Conservation (phyloP, 2,888 invertebrate species). For the Belgica antarctica region DNA sequence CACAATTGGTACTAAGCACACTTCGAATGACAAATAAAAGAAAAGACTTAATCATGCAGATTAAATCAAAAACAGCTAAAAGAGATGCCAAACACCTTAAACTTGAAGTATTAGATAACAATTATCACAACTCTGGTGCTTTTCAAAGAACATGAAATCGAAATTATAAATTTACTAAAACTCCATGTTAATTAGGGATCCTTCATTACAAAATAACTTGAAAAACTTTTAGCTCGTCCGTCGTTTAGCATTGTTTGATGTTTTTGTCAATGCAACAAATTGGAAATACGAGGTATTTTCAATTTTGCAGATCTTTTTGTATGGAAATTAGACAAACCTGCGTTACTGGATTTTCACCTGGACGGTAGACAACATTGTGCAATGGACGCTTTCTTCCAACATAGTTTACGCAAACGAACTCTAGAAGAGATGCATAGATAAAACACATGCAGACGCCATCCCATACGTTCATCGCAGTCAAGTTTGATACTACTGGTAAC, state of each 20-base stretch:
- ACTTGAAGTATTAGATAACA: too few species aligned
- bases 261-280: background rate
- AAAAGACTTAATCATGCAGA: too few species aligned
- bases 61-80: too few species aligned
- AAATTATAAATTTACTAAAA: too few species aligned
- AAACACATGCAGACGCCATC: slow-evolving; percentile 97
- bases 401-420: slow-evolving; percentile 94
- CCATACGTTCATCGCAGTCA: slow-evolving; percentile 96
- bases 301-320: background rate
- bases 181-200: too few species aligned
- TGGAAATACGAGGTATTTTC: background rate
- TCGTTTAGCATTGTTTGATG: too few species aligned
- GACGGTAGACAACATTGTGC: slow-evolving; percentile 84
- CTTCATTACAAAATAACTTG: too few species aligned
- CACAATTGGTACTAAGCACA: slow-evolving; percentile 48
- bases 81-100: too few species aligned
- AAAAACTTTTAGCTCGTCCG: too few species aligned
- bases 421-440: slow-evolving; percentile 89
- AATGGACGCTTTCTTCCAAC: slow-evolving; percentile 86
- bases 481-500: slow-evolving; percentile 87
- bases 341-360: slow-evolving; percentile 86
- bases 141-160: too few species aligned
- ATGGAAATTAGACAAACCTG: slow-evolving; percentile 67
- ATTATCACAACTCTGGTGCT: too few species aligned
- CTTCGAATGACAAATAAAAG: slow-evolving; percentile 41